A percentile compares a stretch with the other conserved stretches of the same genome.
Evolutionary conservation across 2,797 vertebrate genomes (phyloP).

Genomic region (Pelochelys cantorii): DNA sequence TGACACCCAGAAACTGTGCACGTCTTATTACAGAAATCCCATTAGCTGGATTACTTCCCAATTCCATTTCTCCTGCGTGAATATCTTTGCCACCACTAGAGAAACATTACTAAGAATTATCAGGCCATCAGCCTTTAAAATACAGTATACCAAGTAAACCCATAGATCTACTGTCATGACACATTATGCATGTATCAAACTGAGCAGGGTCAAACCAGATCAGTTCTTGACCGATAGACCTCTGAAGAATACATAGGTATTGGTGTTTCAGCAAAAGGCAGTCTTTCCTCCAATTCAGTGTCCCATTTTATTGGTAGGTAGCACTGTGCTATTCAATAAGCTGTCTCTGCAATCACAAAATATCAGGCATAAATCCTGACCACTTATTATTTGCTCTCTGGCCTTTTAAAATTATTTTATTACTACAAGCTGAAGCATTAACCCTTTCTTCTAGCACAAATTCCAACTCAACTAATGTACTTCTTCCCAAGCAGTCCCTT

Average conservation of each 20-base stretch:
- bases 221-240: fast-evolving
- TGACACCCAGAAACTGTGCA: fast-evolving
- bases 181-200: neutral
- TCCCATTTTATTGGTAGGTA: fast-evolving
- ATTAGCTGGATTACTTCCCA: neutral
- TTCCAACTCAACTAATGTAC: neutral
- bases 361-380: fast-evolving
- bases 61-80: fast-evolving
- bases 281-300: neutral
- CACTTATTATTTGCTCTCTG: neutral
- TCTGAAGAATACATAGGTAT: fast-evolving
- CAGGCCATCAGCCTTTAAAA: neutral
- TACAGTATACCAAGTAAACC: neutral
- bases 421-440: neutral
- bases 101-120: neutral
- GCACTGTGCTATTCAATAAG: neutral
- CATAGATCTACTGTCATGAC: neutral
- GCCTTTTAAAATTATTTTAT: neutral
- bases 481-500: neutral
- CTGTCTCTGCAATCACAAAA: neutral
- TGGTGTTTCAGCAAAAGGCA: fast-evolving
- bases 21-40: neutral
- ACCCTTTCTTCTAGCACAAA: neutral
- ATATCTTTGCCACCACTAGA: fast-evolving
- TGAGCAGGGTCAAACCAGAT: neutral